Conservation (phyloP, 2,888 invertebrate species). For the Kryphioiulus occultus region DNA sequence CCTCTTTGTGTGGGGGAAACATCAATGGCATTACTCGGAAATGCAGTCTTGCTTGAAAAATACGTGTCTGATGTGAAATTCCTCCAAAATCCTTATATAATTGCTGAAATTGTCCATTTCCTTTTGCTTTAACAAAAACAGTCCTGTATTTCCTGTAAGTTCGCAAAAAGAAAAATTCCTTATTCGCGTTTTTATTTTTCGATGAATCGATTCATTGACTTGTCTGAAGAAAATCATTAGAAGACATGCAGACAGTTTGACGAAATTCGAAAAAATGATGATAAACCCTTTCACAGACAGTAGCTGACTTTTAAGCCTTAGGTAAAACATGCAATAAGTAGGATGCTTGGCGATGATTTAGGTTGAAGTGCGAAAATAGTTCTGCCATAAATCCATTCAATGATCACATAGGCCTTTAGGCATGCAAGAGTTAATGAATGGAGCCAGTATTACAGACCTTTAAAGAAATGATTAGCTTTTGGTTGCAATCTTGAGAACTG, state of each 20-base stretch:
- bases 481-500: background rate
- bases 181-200: background rate
- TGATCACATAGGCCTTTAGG: background rate
- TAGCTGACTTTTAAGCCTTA: too few relatives aligned
- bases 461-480: background rate
- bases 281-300: too few relatives aligned
- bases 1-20: too few relatives aligned
- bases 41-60: too few relatives aligned
- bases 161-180: too few relatives aligned
- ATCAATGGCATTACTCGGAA: too few relatives aligned
- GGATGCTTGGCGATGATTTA: background rate
- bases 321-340: background rate
- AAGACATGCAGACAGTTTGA: background rate
- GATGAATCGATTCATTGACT: background rate
- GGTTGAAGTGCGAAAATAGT: background rate
- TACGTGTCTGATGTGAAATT: too few relatives aligned
- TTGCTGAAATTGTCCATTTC: too few relatives aligned
- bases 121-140: too few relatives aligned
- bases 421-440: background rate
- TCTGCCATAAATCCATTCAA: background rate
- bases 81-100: too few relatives aligned
- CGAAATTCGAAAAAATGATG: background rate
- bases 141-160: too few relatives aligned
- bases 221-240: background rate
- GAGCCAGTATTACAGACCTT: background rate